A percentile compares a stretch with the other conserved stretches of the same genome.
Conservation (phyloP, 2,797 vertebrate species). For the Hylomyscus alleni region DNA sequence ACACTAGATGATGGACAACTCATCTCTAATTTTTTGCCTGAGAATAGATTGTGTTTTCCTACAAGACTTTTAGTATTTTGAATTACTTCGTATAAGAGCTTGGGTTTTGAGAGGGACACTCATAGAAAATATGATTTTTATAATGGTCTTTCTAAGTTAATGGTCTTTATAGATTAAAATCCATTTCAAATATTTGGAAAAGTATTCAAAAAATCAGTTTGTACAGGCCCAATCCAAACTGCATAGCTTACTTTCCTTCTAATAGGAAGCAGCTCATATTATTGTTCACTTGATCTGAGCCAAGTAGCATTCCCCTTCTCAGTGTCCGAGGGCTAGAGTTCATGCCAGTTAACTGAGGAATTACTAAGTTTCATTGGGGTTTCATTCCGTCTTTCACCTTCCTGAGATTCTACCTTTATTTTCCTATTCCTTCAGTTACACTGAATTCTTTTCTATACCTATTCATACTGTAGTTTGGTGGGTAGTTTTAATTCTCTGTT, state of each 20-base stretch:
- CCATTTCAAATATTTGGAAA: background rate
- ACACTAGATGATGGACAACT: background rate
- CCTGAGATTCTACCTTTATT: background rate
- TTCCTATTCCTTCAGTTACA: background rate
- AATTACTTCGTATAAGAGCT: background rate
- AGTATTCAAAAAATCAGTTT: background rate
- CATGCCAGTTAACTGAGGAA: background rate
- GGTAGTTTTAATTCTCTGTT: background rate
- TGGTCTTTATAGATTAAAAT: slow-evolving; percentile 8
- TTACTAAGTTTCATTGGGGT: background rate
- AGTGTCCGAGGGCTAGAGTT: too few species aligned
- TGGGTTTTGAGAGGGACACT: background rate
- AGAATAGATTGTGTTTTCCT: background rate
- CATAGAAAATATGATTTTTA: slow-evolving; percentile 2
- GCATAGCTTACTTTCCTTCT: background rate
- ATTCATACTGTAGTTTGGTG: background rate
- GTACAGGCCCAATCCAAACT: background rate
- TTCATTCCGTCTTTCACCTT: background rate
- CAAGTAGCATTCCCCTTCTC: rapidly evolving
- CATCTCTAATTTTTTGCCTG: background rate
- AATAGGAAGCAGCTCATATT: background rate
- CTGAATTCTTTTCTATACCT: background rate
- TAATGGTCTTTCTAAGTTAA: background rate
- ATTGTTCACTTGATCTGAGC: background rate
- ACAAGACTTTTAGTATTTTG: background rate